Conservation (phyloP, 1,140 invertebrate genomes). For the Halotydeus destructor region DNA sequence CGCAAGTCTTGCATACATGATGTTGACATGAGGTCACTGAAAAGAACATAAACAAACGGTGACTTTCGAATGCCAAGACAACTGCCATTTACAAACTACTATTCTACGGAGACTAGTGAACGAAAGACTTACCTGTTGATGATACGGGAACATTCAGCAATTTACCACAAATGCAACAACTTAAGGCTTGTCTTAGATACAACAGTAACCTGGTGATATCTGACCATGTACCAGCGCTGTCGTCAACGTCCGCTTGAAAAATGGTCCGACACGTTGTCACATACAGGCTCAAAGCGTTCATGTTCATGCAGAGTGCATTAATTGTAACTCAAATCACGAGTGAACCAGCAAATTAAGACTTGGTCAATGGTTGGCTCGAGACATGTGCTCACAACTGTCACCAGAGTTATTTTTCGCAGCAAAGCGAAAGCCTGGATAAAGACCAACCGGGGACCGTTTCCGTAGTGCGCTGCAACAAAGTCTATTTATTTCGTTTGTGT, state of each 20-base stretch:
- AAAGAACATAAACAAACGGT: too few relatives aligned
- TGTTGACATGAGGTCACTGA: slow-evolving; percentile 61
- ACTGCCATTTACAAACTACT: not conserved
- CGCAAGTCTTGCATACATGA: slow-evolving; percentile 55
- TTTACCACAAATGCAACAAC: slow-evolving; percentile 66
- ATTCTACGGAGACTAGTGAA: too few relatives aligned
- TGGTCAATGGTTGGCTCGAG: too few relatives aligned
- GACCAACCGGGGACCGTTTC: too few relatives aligned
- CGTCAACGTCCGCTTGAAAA: slow-evolving; percentile 41
- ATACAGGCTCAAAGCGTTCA: slow-evolving; percentile 66
- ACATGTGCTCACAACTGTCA: too few relatives aligned
- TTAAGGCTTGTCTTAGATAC: slow-evolving; percentile 59
- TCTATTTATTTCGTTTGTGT: too few relatives aligned
- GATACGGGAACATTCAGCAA: slow-evolving; percentile 57
- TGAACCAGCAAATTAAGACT: too few relatives aligned
- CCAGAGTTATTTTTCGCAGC: too few relatives aligned
- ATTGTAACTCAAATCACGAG: too few relatives aligned
- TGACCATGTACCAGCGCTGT: slow-evolving; percentile 45
- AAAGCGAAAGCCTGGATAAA: too few relatives aligned
- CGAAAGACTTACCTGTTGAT: slow-evolving; percentile 34
- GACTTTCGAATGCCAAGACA: not conserved
- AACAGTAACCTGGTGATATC: slow-evolving; percentile 60
- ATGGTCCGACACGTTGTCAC: slow-evolving; percentile 57
- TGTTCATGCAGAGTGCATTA: too few relatives aligned
- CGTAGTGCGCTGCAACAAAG: too few relatives aligned